Base-by-base conservation (phyloP, 2,888 invertebrate genomes). In the Synanthedon tipuliformis region DNA sequence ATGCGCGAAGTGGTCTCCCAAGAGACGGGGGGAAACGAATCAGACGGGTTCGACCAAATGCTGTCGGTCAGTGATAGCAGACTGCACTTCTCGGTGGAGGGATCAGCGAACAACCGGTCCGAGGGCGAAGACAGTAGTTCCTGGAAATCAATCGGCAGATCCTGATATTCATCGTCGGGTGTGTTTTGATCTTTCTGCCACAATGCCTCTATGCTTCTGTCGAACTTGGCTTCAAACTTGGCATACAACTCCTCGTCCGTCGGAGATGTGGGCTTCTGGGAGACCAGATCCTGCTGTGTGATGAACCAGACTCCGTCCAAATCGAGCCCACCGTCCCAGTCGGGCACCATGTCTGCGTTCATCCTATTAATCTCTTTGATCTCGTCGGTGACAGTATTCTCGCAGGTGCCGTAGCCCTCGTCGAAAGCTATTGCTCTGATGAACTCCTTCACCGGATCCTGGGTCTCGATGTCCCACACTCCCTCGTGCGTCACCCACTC, bases 161-260 rank as follows among this genome's bases (percentile, higher is more conserved):
- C 90, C 57, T 89, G 89, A 62, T 89, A 90, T 62, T 89, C 88
- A 59, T 89, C 89, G 56, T 86, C 85, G 8, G 88, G 87, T 10
- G 86, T 85, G 64, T 78, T 74, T 71, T 85, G 81, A 62, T 88
- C 79, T 68, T 89, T 78, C 61, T 84, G 89, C 92, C 92, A 92
- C 55, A 92, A 77, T 45, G 92, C 92, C 72, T 92, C 92, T 58
- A 92, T 87, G 69, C 89, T 91, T 59, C 89, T 88, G 70, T 92
- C 90, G 71, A 92, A 92, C 75, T 92, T 92, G 7, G 92, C 91
- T 67, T 90, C 89, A 63, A 91, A 88, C 62, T 89, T 88, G 4
- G 90, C 90, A 61, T 90, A 88, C 54, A 87, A 75, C 65, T 89
- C 86, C 60, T 84, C 82, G 63, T 90, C 89, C 63, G 71, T 65